A percentile compares a stretch with the other conserved stretches of the same genome.
phyloP scores from a whole-genome alignment of 2,113 vertebrate species.

The Gavialis gangeticus region DNA sequence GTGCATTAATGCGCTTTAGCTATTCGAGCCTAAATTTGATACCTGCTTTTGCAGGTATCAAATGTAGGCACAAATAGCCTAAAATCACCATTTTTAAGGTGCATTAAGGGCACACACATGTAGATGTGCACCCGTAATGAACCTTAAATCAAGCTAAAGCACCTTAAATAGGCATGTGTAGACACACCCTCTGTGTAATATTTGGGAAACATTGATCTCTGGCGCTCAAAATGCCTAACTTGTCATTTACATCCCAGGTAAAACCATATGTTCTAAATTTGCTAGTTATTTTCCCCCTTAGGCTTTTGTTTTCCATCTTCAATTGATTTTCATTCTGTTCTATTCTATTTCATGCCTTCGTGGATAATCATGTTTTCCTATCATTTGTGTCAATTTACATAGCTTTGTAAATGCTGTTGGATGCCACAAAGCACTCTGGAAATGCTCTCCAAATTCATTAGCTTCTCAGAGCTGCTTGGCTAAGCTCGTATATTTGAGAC shows the following conservation, averaged over 20 bases:
- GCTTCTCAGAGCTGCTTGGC: neutral
- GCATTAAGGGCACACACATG: no score
- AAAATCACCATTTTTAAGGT: no score
- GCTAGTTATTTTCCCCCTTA: neutral
- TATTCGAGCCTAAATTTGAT: no score
- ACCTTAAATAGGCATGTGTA: no score
- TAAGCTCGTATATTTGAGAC: neutral
- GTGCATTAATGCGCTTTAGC: no score
- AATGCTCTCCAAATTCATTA: neutral
- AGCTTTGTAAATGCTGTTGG: constrained; percentile 18
- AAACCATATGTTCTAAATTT: neutral
- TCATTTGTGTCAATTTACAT: neutral
- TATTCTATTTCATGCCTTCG: neutral
- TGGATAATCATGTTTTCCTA: neutral
- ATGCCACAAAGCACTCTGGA: neutral
- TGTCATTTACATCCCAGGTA: neutral
- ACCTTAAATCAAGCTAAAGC: no score
- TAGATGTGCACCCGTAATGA: no score
- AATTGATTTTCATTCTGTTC: neutral
- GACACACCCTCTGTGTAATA: rapidly evolving
- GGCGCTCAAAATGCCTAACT: neutral
- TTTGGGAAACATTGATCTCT: neutral
- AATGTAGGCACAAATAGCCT: no score
- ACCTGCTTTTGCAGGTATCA: no score
- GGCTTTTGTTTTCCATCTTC: neutral